These are phyloP conservation scores for Odontocerum albicorne DNA, from an alignment of 2,888 invertebrate species.

Conservation along the genomic window DNA sequence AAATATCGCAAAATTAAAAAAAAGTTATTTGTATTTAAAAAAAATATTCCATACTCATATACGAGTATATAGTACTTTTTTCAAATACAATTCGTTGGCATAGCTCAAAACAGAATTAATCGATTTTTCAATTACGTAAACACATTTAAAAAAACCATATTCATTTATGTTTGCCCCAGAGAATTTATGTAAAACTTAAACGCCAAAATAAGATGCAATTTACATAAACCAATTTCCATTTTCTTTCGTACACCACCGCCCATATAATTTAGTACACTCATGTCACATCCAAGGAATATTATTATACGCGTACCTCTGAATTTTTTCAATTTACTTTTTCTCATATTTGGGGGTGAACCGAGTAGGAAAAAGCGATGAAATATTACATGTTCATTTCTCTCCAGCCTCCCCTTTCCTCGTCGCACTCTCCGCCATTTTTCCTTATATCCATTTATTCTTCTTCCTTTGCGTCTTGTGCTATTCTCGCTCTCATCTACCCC, in stretches of 20 bases:
- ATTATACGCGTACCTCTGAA: conserved; percentile 30
- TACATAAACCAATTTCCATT: conserved; percentile 27
- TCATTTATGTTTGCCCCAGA: too few relatives aligned
- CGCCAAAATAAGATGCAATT: conserved; percentile 15
- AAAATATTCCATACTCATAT: too few relatives aligned
- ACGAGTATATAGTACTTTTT: too few relatives aligned
- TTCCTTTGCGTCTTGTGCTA: conserved; percentile 7
- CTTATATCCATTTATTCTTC: conserved; percentile 27
- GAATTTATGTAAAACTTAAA: conserved; percentile 13
- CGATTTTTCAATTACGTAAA: too few relatives aligned
- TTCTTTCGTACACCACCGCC: conserved; percentile 17
- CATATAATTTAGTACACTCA: conserved; percentile 27
- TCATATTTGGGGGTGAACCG: conserved; percentile 32
- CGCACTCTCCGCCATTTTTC: conserved; percentile 25
- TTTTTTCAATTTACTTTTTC: conserved; percentile 36
- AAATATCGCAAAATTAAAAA: too few relatives aligned
- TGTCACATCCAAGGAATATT: conserved; percentile 31
- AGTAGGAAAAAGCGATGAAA: conserved; percentile 33
- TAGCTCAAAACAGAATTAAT: too few relatives aligned
- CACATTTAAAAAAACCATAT: too few relatives aligned
- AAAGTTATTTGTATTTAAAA: too few relatives aligned
- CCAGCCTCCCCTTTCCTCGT: conserved; percentile 13
- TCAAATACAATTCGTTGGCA: too few relatives aligned
- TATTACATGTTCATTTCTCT: conserved; percentile 37
- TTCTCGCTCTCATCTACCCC: neutral